Evolutionary conservation across 2,113 vertebrate genomes (phyloP).

Genomic region (Siniperca chuatsi): DNA sequence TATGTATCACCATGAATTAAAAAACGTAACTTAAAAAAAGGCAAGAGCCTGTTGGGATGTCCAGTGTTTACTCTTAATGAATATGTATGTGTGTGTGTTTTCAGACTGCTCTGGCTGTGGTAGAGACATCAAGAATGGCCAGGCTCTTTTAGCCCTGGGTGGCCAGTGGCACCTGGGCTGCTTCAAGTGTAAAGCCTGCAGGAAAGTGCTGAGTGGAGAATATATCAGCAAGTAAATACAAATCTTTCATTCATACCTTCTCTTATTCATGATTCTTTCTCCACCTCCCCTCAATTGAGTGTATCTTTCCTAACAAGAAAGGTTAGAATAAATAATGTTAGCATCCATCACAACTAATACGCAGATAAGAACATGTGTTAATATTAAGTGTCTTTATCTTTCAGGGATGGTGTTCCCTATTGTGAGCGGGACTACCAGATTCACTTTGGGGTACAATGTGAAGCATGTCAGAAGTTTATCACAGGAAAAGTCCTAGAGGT

Average conservation of each 20-base stretch:
- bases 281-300: background rate
- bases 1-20: background rate
- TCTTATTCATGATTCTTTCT: background rate
- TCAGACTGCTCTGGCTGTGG: constrained; percentile 94
- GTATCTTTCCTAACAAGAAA: background rate
- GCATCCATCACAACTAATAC: background rate
- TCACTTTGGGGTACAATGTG: constrained; percentile 95
- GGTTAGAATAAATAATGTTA: background rate
- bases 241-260: background rate
- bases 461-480: constrained; percentile 94
- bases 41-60: background rate
- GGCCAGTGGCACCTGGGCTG: constrained; percentile 97
- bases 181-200: constrained; percentile 95
- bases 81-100: constrained; percentile 56
- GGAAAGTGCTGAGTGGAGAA: constrained; percentile 92
- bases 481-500: constrained; percentile 98
- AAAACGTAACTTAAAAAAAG: background rate
- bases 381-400: constrained; percentile 1
- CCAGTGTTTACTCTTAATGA: background rate
- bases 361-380: background rate
- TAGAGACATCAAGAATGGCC: constrained; percentile 96
- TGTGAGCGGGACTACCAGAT: constrained; percentile 97
- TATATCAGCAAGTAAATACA: constrained; percentile 97
- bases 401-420: constrained; percentile 93
- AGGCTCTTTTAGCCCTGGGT: constrained; percentile 93